phyloP scores from a whole-genome alignment of 2,113 vertebrate species.

The Paradoxurus hermaphroditus region DNA sequence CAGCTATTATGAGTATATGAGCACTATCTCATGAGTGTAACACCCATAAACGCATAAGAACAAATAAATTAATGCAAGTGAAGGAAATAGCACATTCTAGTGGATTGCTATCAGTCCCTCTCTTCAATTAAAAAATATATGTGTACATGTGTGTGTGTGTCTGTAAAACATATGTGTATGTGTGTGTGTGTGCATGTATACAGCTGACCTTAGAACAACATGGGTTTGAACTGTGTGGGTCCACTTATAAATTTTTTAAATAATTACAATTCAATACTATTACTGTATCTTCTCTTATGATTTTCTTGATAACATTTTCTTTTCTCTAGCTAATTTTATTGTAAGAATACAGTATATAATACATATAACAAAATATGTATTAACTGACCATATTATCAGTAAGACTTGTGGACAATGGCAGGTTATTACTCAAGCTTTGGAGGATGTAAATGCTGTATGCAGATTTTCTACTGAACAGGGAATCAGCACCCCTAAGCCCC shows the following conservation, averaged over 20 bases:
- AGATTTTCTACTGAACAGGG: not conserved
- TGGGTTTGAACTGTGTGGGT: not conserved
- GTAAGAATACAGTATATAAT: not conserved
- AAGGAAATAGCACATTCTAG: not conserved
- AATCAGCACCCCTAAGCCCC: not conserved
- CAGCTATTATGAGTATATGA: not conserved
- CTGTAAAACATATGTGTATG: too few relatives aligned
- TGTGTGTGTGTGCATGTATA: too few relatives aligned
- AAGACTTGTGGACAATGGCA: not conserved
- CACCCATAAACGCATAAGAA: not conserved
- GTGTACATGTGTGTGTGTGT: too few relatives aligned
- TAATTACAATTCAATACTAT: not conserved
- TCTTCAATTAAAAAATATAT: not conserved
- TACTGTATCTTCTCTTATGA: not conserved
- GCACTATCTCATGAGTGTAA: not conserved
- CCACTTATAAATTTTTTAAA: not conserved
- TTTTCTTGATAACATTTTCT: not conserved
- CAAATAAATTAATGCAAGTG: not conserved
- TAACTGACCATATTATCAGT: not conserved
- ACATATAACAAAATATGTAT: not conserved
- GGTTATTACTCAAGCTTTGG: not conserved
- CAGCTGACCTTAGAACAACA: not conserved
- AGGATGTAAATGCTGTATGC: not conserved
- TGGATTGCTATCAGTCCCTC: not conserved
- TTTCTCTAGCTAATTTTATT: not conserved